These are phyloP conservation scores for Idaea straminata DNA, from an alignment of 2,888 invertebrate species.

Conservation along the genomic window DNA sequence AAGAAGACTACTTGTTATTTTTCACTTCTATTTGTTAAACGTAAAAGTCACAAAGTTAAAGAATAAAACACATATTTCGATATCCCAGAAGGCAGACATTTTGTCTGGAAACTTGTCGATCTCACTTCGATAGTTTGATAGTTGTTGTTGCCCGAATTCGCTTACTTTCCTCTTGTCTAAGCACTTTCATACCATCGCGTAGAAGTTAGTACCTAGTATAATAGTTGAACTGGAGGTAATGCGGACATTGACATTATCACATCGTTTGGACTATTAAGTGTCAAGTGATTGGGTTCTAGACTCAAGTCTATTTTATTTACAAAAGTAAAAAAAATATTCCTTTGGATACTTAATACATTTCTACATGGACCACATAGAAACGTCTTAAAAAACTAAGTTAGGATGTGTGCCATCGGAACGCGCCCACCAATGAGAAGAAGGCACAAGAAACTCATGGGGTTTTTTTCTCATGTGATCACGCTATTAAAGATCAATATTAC, in stretches of 20 bases:
- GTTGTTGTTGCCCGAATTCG: constrained; percentile 15
- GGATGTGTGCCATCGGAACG: too few species aligned
- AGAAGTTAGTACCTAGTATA: not conserved
- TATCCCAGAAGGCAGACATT: constrained; percentile 1
- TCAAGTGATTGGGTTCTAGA: not conserved
- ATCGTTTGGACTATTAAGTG: not conserved
- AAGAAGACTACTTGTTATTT: not conserved
- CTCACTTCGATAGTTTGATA: constrained; percentile 16
- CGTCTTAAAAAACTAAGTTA: too few species aligned
- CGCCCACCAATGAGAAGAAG: too few species aligned
- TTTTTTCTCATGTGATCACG: too few species aligned
- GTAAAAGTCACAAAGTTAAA: not conserved
- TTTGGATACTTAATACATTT: too few species aligned
- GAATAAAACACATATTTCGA: not conserved
- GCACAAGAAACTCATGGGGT: too few species aligned
- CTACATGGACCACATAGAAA: too few species aligned
- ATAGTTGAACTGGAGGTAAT: not conserved
- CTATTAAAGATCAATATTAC: too few species aligned
- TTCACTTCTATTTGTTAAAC: not conserved
- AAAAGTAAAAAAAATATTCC: too few species aligned
- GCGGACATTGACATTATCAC: not conserved
- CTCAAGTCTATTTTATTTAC: not conserved
- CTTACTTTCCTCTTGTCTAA: constrained; percentile 12
- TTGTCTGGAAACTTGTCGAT: constrained; percentile 17
- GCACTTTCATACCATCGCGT: constrained; percentile 11